These are phyloP conservation scores for Perdita meconis DNA, from an alignment of 2,888 invertebrate genomes.

Conservation along the genomic window DNA sequence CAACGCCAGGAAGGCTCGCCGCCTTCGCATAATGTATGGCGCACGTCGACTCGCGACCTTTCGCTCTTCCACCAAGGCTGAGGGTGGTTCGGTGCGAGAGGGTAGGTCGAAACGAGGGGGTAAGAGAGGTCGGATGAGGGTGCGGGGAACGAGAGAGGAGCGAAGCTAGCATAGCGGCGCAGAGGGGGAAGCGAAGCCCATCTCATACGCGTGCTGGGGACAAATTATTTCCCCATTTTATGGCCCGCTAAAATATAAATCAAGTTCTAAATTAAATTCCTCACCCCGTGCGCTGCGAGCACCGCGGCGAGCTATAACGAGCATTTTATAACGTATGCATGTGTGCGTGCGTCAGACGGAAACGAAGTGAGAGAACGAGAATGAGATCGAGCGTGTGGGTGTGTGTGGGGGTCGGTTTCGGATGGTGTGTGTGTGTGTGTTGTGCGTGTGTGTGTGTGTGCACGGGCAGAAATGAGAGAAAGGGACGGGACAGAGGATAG, in stretches of 20 bases:
- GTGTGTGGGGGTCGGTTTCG: background rate
- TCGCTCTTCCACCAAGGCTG: conserved; percentile 25
- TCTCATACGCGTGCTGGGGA: conserved; percentile 82
- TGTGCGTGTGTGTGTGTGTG: background rate
- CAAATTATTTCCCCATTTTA: conserved; percentile 84
- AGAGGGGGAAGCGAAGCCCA: conserved; percentile 65
- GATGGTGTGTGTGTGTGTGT: background rate
- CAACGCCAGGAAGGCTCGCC: background rate
- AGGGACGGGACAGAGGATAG: conserved; percentile 3
- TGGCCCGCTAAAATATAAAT: conserved; percentile 83
- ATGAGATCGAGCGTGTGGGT: conserved; percentile 23
- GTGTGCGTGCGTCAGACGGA: conserved; percentile 56
- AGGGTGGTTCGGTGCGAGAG: conserved; percentile 10
- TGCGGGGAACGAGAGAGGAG: conserved; percentile 11
- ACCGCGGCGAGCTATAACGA: conserved; percentile 80
- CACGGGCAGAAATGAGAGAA: background rate
- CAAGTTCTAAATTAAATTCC: conserved; percentile 84
- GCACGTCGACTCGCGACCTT: conserved; percentile 51
- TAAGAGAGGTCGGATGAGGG: background rate
- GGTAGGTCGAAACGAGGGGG: conserved; percentile 10
- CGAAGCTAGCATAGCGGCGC: conserved; percentile 46
- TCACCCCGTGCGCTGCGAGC: conserved; percentile 70
- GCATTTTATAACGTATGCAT: conserved; percentile 79
- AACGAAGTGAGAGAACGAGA: conserved; percentile 44
- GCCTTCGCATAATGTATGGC: conserved; percentile 50